Percentiles rank a stretch among this genome's conserved stretches.
Conservation (phyloP, 2,113 vertebrate species). For the Ciconia boyciana region DNA sequence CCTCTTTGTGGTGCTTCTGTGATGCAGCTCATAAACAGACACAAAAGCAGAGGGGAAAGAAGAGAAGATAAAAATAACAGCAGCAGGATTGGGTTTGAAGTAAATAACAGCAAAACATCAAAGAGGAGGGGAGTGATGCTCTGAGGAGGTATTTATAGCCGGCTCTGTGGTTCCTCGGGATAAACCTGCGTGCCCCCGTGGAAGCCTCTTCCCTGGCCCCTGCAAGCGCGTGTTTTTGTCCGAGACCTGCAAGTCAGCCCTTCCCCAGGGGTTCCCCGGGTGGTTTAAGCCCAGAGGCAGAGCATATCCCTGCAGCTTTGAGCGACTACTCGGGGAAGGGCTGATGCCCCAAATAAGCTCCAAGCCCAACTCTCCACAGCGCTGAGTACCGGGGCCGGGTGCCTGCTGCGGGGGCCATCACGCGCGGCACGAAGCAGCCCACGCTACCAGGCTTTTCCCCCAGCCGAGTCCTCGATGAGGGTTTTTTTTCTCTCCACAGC, state of each 20-base stretch:
- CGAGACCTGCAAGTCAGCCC: neutral
- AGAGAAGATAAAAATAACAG: slow-evolving; percentile 49
- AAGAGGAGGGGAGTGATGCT: slow-evolving; percentile 28
- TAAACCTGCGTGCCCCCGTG: neutral
- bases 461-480: neutral
- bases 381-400: neutral
- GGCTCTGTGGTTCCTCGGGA: neutral
- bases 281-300: neutral
- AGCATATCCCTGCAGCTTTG: neutral
- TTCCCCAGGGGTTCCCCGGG: neutral
- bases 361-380: neutral
- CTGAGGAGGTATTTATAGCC: slow-evolving; percentile 33
- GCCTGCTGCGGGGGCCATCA: neutral
- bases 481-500: neutral
- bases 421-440: neutral
- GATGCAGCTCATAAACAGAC: neutral
- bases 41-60: neutral
- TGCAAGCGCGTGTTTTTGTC: neutral
- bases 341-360: neutral
- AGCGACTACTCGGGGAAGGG: neutral
- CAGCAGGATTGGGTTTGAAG: slow-evolving; percentile 16
- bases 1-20: neutral
- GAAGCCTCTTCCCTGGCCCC: neutral
- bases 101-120: slow-evolving; percentile 49
- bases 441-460: neutral